A percentile compares a stretch with the other conserved stretches of the same genome.
These are phyloP conservation scores for Cyanoramphus novaezelandiae DNA, from an alignment of 2,113 vertebrate species.

Conservation along the genomic window DNA sequence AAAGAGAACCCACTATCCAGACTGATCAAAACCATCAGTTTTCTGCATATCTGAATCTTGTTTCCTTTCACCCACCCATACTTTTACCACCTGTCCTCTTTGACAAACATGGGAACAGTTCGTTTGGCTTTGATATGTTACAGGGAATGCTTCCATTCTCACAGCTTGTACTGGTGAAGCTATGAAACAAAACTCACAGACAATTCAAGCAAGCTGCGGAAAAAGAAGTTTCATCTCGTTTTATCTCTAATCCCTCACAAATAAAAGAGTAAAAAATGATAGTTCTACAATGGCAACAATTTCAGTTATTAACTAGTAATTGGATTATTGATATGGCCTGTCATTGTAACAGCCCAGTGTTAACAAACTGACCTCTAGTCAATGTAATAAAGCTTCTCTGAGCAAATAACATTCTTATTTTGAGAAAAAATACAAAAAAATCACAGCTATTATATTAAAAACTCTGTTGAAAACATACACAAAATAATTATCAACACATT, in stretches of 20 bases:
- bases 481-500: conserved; percentile 3
- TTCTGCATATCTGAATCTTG: background rate
- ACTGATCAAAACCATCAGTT: background rate
- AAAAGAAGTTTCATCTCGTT: background rate
- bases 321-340: background rate
- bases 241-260: background rate
- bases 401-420: background rate
- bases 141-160: background rate
- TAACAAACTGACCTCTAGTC: background rate
- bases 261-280: background rate
- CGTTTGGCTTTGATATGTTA: background rate
- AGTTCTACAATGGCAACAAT: background rate
- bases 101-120: background rate
- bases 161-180: background rate
- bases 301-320: background rate
- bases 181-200: background rate
- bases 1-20: background rate
- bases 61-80: background rate
- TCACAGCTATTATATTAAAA: background rate
- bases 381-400: background rate
- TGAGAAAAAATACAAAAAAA: background rate
- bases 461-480: background rate
- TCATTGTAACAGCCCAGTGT: background rate
- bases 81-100: background rate
- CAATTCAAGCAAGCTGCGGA: background rate